phyloP scores from a whole-genome alignment of 2,113 vertebrate species.

The Forbesichthys agassizii region DNA sequence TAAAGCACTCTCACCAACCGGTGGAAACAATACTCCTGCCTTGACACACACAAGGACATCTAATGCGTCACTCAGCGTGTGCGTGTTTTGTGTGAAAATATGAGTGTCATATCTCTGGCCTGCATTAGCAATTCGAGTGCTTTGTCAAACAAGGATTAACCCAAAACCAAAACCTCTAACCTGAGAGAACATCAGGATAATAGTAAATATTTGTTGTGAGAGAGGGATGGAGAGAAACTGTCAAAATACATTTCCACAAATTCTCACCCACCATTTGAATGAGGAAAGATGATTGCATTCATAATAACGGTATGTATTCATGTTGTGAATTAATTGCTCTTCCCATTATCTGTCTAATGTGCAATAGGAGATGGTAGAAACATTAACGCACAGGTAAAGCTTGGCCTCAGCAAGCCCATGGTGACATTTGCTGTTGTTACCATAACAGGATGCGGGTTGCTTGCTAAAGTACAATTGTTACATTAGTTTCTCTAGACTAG shows the following conservation, averaged over 20 bases:
- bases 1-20: slow-evolving; percentile 39
- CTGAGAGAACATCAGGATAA: background rate
- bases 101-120: background rate
- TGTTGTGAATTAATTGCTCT: no score
- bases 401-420: no score
- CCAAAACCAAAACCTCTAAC: background rate
- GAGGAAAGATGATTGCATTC: no score
- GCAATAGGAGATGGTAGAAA: slow-evolving; percentile 2
- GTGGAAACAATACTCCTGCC: slow-evolving; percentile 26
- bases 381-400: background rate
- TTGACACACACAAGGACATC: slow-evolving; percentile 17
- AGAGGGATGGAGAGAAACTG: slow-evolving; percentile 16
- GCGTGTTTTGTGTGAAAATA: background rate
- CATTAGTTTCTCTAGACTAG: no score
- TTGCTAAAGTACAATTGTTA: no score
- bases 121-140: background rate
- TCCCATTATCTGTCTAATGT: background rate
- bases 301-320: no score
- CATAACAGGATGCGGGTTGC: no score
- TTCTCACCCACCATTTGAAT: no score
- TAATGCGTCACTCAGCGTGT: slow-evolving; percentile 27
- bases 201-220: slow-evolving; percentile 7
- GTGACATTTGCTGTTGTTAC: no score
- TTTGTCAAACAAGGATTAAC: background rate
- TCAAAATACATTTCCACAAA: background rate